A percentile compares a stretch with the other conserved stretches of the same genome.
These are phyloP conservation scores for Erebia palarica DNA, from an alignment of 2,888 invertebrate species.

Conservation along the genomic window DNA sequence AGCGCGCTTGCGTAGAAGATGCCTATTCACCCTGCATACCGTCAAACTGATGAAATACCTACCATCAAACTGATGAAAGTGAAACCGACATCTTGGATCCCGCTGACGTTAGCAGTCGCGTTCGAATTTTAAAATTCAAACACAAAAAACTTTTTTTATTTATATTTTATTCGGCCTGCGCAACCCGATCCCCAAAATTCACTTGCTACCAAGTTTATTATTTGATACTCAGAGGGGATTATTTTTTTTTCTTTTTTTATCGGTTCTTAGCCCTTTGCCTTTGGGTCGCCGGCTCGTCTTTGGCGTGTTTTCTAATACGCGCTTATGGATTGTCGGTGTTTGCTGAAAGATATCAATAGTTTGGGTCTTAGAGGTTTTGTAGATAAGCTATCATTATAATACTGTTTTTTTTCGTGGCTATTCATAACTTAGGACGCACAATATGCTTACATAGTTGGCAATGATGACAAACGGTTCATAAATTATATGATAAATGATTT, in stretches of 20 bases:
- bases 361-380: constrained; percentile 13
- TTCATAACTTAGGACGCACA: not conserved
- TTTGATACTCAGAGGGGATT: constrained; percentile 78
- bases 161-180: constrained; percentile 54
- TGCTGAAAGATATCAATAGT: constrained; percentile 39
- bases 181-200: constrained; percentile 79
- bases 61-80: constrained; percentile 57
- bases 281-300: constrained; percentile 69
- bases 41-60: constrained; percentile 57
- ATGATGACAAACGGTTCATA: no score
- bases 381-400: not conserved
- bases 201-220: constrained; percentile 83
- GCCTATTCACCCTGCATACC: not conserved
- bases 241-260: constrained; percentile 49
- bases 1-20: no score
- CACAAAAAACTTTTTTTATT: constrained; percentile 64
- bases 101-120: constrained; percentile 73
- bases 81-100: constrained; percentile 51
- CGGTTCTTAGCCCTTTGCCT: constrained; percentile 42
- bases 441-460: no score
- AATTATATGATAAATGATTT: no score
- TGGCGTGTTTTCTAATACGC: constrained; percentile 66
- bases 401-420: not conserved
- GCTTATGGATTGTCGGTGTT: constrained; percentile 63
- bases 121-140: constrained; percentile 76